Evolutionary conservation across 2,888 invertebrate species (phyloP), one percentile per base, ranked within the genome.

Genomic region (Cybosia mesomella): DNA sequence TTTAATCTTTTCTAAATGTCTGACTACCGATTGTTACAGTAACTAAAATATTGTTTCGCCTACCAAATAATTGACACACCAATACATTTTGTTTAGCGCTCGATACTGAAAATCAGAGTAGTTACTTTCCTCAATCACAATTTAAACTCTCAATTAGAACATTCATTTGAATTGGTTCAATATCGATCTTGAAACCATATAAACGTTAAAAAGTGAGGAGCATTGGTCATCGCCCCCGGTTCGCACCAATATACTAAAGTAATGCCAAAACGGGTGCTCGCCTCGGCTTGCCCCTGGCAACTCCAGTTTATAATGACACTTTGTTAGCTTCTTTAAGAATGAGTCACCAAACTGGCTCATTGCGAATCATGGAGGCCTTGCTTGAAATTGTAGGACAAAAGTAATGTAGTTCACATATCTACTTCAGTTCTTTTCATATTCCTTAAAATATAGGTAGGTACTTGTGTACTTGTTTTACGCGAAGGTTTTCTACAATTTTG

Each of bases 131-230:
- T 43, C 43, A 43, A 18, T 43, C 18, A 43, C 3, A 18, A 43
- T 43, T 49, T n/a, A 8, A 49, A n/a, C n/a, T 49, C 49, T 9
- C 9, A n/a, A 49, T 49, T 49, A 49, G 49, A 49, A 58, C 32
- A 8, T 28, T 8, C 24, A 10, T 28, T 15, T n/a, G 58, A 32
- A 32, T 34, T n/a, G 32, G 2, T 58, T n/a, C 55, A 22, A n/a
- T 91, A 94, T 94, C 84, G 93, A 94, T 94, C 93, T 92, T 89
- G 86, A 90, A 93, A 89, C 92, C 93, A 88, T 91, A 89, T 86
- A 87, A 90, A 89, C n/a, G 81, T 79, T 84, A 71, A 71, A 58
- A 67, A 70, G 70, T 76, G 84, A 87, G 90, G 92, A 92, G 89
- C 87, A 82, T 76, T 77, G 90, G 92, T 93, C 90, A 93, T 93